Base-by-base conservation (phyloP, 2,888 invertebrate species). In the Pristionchus entomophagus region DNA sequence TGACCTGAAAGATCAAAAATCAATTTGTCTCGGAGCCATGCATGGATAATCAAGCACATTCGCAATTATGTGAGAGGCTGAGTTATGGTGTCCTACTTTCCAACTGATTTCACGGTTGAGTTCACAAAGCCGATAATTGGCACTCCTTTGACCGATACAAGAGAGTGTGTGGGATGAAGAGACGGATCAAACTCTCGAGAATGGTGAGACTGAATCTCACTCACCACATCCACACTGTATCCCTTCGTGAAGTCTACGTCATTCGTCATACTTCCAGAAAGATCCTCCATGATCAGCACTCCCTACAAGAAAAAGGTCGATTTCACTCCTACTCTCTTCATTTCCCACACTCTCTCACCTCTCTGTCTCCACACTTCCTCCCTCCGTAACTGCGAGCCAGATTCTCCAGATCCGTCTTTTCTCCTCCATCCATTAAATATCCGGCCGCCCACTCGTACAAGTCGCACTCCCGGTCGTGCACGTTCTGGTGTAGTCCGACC, bases 381-480 rank as follows among this genome's bases (percentile, higher is more conserved):
- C 65, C 83, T 84, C 83, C 83, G 35, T 65, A 84, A 1, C 29
- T 49, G 10, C 38, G 17, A 0, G 83, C 65, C 14, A 84, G 8
- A 10, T 26, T 84, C 19, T 62, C 65, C 29, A 65, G 26, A 49
- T 84, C 83, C 45, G 53, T 59, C 82, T 35, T 41, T n/a, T 56
- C 82, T 22, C 41, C 82, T 22, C 53, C 80, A 29, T 82, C 82
- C 59, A 59, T 22, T 38, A 59, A 82, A 59, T 82, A 82, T 56
- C 26, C 82, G 17, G 29, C 49, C 22, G 35, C 35, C 83, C 83
- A 84, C 29, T 49, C 32, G 65, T 84, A 84, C 41, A 84, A 26
- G n/a, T 49, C 83, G 45, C 45, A 45, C 49, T 84, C 83, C 12
- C 83, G 62, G 49, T 84, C n/a, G 83, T 84, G 83, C 45, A 84